phyloP scores from a whole-genome alignment of 2,888 invertebrate species.

The Salpingus planirostris region DNA sequence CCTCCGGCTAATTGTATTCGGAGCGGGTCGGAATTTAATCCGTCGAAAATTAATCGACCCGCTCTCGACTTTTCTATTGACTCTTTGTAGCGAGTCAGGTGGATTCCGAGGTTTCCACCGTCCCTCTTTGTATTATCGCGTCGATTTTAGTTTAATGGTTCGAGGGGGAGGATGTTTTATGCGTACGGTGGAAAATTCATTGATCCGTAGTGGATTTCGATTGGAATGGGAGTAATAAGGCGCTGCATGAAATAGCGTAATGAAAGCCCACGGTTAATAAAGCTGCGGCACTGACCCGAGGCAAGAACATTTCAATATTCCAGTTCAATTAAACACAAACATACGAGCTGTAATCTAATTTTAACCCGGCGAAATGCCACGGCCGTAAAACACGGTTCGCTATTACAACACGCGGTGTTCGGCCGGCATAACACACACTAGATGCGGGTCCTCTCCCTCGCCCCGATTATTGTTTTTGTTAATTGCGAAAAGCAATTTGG shows the following conservation, averaged over 20 bases:
- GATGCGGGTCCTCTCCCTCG: slow-evolving; percentile 9
- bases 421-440: slow-evolving; percentile 8
- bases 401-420: slow-evolving; percentile 6
- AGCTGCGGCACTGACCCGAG: slow-evolving; percentile 16
- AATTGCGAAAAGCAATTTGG: slow-evolving; percentile 11
- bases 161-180: too few species aligned
- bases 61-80: too few species aligned
- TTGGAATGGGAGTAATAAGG: slow-evolving; percentile 15
- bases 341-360: slow-evolving; percentile 18
- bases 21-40: slow-evolving; percentile 1
- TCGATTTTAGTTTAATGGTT: too few species aligned
- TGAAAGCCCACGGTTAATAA: slow-evolving; percentile 16
- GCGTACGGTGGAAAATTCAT: too few species aligned
- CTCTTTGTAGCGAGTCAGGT: too few species aligned
- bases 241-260: slow-evolving; percentile 15
- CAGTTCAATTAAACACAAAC: slow-evolving; percentile 19
- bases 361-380: slow-evolving; percentile 16
- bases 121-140: too few species aligned
- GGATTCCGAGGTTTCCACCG: too few species aligned
- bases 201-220: slow-evolving; percentile 18
- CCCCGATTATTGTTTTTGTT: slow-evolving; percentile 16
- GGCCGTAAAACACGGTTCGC: slow-evolving; percentile 14
- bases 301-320: slow-evolving; percentile 19
- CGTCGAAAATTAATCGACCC: slow-evolving; percentile 7
- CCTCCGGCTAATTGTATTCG: slow-evolving; percentile 9